phyloP scores from a whole-genome alignment of 2,888 invertebrate genomes.

The Brachynemurus nebulosus region DNA sequence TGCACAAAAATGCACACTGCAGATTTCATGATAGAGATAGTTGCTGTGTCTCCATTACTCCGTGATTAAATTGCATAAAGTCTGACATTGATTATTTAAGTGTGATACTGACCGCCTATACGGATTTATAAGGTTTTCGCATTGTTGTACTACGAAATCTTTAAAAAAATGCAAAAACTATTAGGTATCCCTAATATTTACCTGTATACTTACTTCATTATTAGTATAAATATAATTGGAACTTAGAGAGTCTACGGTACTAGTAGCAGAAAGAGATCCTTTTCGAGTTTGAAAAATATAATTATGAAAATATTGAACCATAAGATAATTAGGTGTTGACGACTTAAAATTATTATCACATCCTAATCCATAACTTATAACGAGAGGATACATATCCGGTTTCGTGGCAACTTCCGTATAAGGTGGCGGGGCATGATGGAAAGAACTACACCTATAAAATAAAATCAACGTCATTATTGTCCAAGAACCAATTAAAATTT shows the following conservation, averaged over 20 bases:
- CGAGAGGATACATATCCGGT: slow-evolving; percentile 72
- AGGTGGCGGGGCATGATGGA: slow-evolving; percentile 70
- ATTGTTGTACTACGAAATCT: too few relatives aligned
- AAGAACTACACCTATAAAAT: slow-evolving; percentile 47
- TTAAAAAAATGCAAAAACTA: too few relatives aligned
- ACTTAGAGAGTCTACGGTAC: slow-evolving; percentile 74
- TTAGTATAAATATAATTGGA: slow-evolving; percentile 78
- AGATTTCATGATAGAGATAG: too few relatives aligned
- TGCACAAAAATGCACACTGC: too few relatives aligned
- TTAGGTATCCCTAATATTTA: too few relatives aligned
- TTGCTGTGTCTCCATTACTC: too few relatives aligned
- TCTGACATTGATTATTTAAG: too few relatives aligned
- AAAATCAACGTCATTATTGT: too few relatives aligned
- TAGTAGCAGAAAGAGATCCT: slow-evolving; percentile 70
- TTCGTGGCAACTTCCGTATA: slow-evolving; percentile 80
- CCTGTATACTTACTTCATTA: slow-evolving; percentile 59
- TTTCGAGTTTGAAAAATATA: slow-evolving; percentile 53
- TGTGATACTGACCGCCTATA: too few relatives aligned
- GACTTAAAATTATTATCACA: slow-evolving; percentile 48
- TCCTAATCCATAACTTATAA: slow-evolving; percentile 59
- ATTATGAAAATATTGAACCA: slow-evolving; percentile 74
- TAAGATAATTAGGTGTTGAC: slow-evolving; percentile 59
- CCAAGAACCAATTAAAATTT: too few relatives aligned
- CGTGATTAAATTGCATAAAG: too few relatives aligned
- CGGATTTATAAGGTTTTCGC: too few relatives aligned